These are phyloP conservation scores for Cotesia typhae DNA, from an alignment of 1,140 invertebrate genomes.

Conservation along the genomic window DNA sequence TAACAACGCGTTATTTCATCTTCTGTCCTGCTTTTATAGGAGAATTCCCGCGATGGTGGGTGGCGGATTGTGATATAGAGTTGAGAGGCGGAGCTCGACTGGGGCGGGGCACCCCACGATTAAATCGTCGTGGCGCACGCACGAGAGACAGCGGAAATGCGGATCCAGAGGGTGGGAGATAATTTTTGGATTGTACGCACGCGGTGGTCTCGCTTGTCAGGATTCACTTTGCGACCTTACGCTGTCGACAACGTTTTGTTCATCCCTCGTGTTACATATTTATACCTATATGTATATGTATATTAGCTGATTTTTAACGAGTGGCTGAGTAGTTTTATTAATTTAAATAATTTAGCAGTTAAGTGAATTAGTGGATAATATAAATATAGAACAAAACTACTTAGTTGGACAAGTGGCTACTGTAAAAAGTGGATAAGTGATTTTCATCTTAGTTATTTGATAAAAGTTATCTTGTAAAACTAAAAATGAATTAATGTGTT, in stretches of 20 bases:
- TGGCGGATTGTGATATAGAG: conserved; percentile 18
- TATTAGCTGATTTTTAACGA: background rate
- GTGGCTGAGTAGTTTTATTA: no score
- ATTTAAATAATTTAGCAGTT: no score
- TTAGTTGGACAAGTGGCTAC: background rate
- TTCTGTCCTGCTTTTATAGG: background rate
- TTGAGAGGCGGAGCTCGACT: conserved; percentile 21
- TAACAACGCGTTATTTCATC: background rate
- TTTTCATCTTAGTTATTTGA: background rate
- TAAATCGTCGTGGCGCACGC: conserved; percentile 22
- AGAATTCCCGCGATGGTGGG: conserved; percentile 23
- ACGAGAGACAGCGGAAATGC: conserved; percentile 15
- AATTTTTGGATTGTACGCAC: conserved; percentile 47
- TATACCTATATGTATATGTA: background rate
- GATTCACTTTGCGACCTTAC: conserved; percentile 51
- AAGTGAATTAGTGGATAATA: no score
- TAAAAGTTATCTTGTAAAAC: background rate
- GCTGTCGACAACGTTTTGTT: conserved; percentile 45
- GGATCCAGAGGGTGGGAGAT: conserved; percentile 39
- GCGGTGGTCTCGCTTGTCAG: conserved; percentile 43
- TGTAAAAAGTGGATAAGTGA: background rate
- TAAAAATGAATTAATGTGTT: conserved; percentile 26
- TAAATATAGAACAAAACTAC: no score
- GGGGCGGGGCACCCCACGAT: conserved; percentile 36
- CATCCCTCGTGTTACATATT: background rate